Evolutionary conservation across 2,113 vertebrate species (phyloP), one percentile per base, ranked within the genome.

Genomic region (Prochilodus magdalenae): DNA sequence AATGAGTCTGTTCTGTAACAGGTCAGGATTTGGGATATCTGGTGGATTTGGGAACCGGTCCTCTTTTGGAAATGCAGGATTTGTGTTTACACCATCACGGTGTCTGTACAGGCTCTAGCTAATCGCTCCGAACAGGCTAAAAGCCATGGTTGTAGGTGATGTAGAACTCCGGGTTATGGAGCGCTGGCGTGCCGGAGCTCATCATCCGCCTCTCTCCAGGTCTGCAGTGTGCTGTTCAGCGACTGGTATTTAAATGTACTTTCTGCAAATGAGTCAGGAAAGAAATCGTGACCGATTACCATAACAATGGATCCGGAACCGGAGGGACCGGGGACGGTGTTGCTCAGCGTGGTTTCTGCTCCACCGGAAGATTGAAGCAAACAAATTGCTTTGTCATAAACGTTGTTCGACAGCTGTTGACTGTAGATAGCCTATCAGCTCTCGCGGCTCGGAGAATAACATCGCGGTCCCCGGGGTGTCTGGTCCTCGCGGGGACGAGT

Each of bases 321-420:
- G n/a, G 20, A 57, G 55, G 55, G 55, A 57, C 55, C 20, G 22
- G 55, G 7, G 18, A 55, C 24, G 4, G 3, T n/a, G n/a, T 10
- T 59, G 3, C 57, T 59, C 22, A 12, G 57, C 57, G 20, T 60
- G 57, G 2, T 26, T 12, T 60, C 57, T 60, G 57, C 5, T 7
- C 8, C 11, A 60, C 57, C 8, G 13, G 6, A 60, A 60, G 20
- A 60, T 26, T 60, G 57, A 26, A 60, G 57, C n/a, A 26, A 24
- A 60, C 57, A 60, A 26, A 60, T 60, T 60, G 24, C 57, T 57
- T 57, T 60, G 57, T 26, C 57, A 60, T 60, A 60, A 60, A 60
- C 20, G 57, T 26, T 60, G 57, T 60, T 60, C 26, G 57, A 60
- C 24, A 60, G 57, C 57, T 60, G 57, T 60, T 60, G 57, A 13